Base-by-base conservation (phyloP, 2,113 vertebrate species). In the Penelope pileata region DNA sequence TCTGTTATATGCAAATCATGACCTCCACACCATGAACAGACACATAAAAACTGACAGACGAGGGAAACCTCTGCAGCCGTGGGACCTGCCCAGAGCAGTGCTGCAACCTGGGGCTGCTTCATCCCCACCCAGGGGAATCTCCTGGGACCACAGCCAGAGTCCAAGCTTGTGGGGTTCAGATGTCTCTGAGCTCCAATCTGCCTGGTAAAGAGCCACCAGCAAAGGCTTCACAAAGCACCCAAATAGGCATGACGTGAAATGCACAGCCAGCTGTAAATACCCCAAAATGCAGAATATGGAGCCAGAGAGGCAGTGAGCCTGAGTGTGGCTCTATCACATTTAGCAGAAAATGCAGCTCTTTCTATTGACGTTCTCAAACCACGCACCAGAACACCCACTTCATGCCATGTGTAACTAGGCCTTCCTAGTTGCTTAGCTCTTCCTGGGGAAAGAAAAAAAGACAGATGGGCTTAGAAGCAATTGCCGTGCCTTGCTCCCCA, bases 1-100 rank as follows among this genome's bases (percentile, higher is more conserved):
- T 8, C 47, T 78, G 32, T 88, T 70, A 75, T 47, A 38, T 22
- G 64, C 73, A 94, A 96, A 75, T 86, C 68, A 68, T 83, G 94
- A 81, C 88, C 67, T 96, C 94, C 94, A 93, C 86, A 79, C 83
- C 84, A 73, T 94, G 95, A 77, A 86, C 67, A 91, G 83, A 63
- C 19, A 66, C 0, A 3, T 85, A 66, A 91, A 82, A 74, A 69
- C 9, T 3, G 7, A 73, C 2, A 24, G 51, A 54, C 1, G 3
- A 58, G n/a, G 42, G 30, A 15, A 86, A 53, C 16, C 4, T n/a
- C 36, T 32, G n/a, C 72, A 84, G 45, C 22, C 42, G 24, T 38
- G 69, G 32, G 29, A 38, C 53, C 76, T 77, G 63, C 24, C 51
- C 59, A 26, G 36, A 48, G 68, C 22, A 66, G 68, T 14, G 11